Evolutionary conservation across 2,888 invertebrate genomes (phyloP), one percentile per base, ranked within the genome.

Genomic region (Campoplex capitator): DNA sequence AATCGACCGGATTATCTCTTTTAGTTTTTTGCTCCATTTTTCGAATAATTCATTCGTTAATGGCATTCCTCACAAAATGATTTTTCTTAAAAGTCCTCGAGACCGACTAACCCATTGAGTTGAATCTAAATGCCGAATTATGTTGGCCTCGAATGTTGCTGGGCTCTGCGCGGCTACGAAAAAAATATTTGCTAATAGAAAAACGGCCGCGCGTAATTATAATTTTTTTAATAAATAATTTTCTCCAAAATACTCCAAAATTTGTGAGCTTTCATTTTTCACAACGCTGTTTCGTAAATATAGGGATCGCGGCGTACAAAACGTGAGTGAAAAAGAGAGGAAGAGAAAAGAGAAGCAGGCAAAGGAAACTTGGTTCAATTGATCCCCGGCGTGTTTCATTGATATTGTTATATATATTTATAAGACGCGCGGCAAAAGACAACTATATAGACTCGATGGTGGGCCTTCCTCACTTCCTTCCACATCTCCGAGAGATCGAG

Each of bases 361-460:
- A 76, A 75, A 76, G 71, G 48, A 32, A 79, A 84, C 83, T 81
- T 84, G 54, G 75, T 77, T 84, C 83, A 88, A 88, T 88, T 86
- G 86, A 77, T 86, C 83, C 77, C 70, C 68, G 78, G 51, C 51
- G 62, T 75, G 67, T 82, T 85, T 58, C 91, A 93, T 93, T 92
- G 93, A 93, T 93, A 93, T 93, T 91, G 91, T 92, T 38, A 38
- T 92, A 92, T 62, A 91, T 62, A 91, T 93, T 93, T 93, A 93
- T 93, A 93, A 91, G 90, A 80, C 91, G 91, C 91, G 91, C 91
- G 92, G 93, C 92, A 92, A 93, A 88, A 75, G 83, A 88, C 85
- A 84, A 86, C 86, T 86, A 75, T 79, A 79, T 65, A 56, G 62
- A 80, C 73, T 73, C 13, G 67, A 65, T 38, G 45, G 51, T 67